These are phyloP conservation scores for Geococcyx californianus DNA, from an alignment of 2,113 vertebrate genomes.

Conservation along the genomic window DNA sequence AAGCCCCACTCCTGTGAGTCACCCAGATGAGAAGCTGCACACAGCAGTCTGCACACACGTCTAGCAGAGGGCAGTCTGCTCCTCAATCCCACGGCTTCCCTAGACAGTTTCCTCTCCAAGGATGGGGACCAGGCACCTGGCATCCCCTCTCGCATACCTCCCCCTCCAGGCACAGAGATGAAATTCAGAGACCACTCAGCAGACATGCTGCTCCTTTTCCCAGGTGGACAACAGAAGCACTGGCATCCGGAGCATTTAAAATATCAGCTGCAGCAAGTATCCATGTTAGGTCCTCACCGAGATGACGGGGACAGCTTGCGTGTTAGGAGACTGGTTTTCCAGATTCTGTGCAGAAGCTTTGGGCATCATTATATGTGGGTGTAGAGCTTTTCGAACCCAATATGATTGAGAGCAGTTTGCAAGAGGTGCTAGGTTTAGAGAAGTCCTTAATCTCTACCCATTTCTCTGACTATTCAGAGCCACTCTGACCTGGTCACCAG, in stretches of 20 bases:
- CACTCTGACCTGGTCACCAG: not conserved
- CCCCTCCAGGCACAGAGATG: not conserved
- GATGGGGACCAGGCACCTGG: not conserved
- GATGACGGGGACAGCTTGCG: fast-evolving
- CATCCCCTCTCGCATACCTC: not conserved
- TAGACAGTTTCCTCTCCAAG: fast-evolving
- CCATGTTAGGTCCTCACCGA: fast-evolving
- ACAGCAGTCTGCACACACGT: fast-evolving
- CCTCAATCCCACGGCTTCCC: not conserved
- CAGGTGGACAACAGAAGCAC: fast-evolving
- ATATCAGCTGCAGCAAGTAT: fast-evolving
- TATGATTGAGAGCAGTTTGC: fast-evolving
- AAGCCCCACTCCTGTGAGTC: not conserved
- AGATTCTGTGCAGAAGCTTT: not conserved
- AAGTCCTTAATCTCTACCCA: not conserved
- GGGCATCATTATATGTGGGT: fast-evolving
- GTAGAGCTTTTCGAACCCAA: not conserved
- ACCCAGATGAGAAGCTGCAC: not conserved
- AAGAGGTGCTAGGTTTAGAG: not conserved
- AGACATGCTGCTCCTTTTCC: fast-evolving
- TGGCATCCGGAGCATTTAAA: not conserved
- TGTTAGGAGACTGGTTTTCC: not conserved
- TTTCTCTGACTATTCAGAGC: not conserved
- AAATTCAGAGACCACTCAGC: not conserved
- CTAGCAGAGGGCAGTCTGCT: not conserved